Evolutionary conservation across 23 tunicate species (phyloP).

Genomic region (Corella eumyota): DNA sequence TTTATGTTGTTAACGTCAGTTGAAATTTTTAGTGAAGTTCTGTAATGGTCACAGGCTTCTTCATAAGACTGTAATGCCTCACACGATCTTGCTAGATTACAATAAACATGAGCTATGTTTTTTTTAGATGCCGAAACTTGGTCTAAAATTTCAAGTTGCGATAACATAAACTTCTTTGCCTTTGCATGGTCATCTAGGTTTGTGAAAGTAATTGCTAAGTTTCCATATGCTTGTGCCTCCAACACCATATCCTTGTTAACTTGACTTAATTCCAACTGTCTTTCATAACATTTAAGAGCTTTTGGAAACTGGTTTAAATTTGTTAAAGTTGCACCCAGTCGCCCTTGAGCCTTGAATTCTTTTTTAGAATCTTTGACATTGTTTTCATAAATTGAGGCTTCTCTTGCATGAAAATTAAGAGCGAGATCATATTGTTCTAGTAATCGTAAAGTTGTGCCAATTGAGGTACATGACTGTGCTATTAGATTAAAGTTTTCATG

Average conservation of each 20-base stretch:
- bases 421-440: conserved; percentile 29
- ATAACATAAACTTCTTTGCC: conserved; percentile 29
- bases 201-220: conserved; percentile 56
- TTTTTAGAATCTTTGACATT: conserved; percentile 45
- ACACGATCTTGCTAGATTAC: conserved; percentile 48
- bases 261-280: conserved; percentile 37
- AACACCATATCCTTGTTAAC: conserved; percentile 4
- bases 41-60: conserved; percentile 12
- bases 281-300: conserved; percentile 52
- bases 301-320: conserved; percentile 19
- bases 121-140: neutral
- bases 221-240: conserved; percentile 38
- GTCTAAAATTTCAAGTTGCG: conserved; percentile 17
- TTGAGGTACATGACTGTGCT: conserved; percentile 56
- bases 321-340: conserved; percentile 61
- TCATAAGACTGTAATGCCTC: conserved; percentile 32
- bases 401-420: conserved; percentile 20
- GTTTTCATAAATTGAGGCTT: conserved; percentile 23
- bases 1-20: conserved; percentile 10
- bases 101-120: conserved; percentile 20
- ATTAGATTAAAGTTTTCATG: conserved; percentile 13
- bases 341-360: conserved; percentile 69
- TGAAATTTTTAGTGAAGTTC: conserved; percentile 13
- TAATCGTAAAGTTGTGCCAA: conserved; percentile 27
- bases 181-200: conserved; percentile 32